Percentiles rank a stretch among this genome's conserved stretches.
These are phyloP conservation scores for Suillia variegata DNA, from an alignment of 2,888 invertebrate genomes.

Conservation along the genomic window DNA sequence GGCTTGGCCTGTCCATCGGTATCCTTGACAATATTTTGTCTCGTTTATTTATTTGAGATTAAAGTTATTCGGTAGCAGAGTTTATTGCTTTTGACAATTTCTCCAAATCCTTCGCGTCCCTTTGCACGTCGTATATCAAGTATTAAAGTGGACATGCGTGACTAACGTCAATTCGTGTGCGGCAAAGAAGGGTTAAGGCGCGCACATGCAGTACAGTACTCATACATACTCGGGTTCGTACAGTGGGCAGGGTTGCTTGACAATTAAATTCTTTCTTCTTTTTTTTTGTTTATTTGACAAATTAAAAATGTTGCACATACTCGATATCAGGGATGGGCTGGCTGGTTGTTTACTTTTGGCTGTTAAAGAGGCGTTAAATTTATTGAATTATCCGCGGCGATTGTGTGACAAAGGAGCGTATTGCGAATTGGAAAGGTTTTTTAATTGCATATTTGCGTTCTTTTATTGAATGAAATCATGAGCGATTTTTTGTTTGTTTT, in stretches of 20 bases:
- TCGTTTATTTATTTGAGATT: neutral
- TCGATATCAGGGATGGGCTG: neutral
- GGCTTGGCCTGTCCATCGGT: neutral
- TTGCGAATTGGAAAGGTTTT: too few species aligned
- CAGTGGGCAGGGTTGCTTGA: too few species aligned
- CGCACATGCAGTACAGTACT: neutral
- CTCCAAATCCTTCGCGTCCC: neutral
- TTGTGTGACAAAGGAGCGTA: neutral
- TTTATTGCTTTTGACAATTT: conserved; percentile 46
- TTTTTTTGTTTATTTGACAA: too few species aligned
- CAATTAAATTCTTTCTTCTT: neutral
- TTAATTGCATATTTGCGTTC: too few species aligned
- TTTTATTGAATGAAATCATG: too few species aligned
- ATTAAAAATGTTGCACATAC: neutral
- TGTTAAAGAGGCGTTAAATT: neutral
- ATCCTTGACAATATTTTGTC: conserved; percentile 1
- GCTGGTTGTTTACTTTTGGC: neutral
- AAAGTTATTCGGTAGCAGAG: conserved; percentile 37
- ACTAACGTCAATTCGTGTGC: conserved; percentile 46
- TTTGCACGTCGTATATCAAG: conserved; percentile 24
- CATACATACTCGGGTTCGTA: too few species aligned
- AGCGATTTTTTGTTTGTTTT: too few species aligned
- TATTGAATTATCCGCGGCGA: neutral
- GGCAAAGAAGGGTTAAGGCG: conserved; percentile 37
- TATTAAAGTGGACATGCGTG: conserved; percentile 53